Evolutionary conservation across 53 echinoderm and acorn worm genomes (phyloP).

Genomic region (Holothuria leucospilota): DNA sequence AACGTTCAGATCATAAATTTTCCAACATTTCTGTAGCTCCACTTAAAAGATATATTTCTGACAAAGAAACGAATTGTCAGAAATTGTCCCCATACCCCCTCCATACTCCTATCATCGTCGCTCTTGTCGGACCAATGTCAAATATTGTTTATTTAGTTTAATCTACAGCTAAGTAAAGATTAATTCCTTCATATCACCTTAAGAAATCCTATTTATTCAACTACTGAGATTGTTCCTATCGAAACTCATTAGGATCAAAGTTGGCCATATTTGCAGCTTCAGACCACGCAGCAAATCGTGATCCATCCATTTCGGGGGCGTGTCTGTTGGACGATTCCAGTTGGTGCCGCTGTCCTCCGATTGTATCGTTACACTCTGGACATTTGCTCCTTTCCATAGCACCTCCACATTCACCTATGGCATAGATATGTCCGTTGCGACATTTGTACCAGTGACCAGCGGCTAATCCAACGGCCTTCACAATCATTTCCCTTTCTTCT

Average conservation of each 20-base stretch:
- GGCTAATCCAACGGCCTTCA: constrained; percentile 68
- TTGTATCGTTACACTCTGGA: constrained; percentile 67
- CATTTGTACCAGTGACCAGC: constrained; percentile 91
- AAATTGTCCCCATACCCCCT: no score
- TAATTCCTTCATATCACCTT: no score
- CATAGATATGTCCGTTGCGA: constrained; percentile 82
- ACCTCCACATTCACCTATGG: constrained; percentile 88
- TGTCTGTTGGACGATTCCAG: constrained; percentile 69
- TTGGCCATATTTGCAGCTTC: constrained; percentile 83
- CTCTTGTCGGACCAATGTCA: no score
- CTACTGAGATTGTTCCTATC: no score
- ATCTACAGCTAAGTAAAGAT: no score
- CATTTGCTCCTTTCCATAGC: constrained; percentile 68
- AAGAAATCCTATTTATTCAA: no score
- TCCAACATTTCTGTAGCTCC: no score
- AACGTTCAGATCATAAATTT: no score
- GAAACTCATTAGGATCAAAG: constrained; percentile 62
- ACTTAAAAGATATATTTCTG: no score
- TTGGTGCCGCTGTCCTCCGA: constrained; percentile 75
- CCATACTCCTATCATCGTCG: no score
- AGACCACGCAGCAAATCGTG: constrained; percentile 75
- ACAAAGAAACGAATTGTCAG: no score
- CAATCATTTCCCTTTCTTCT: constrained; percentile 70
- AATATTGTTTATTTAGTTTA: no score
- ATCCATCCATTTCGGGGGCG: constrained; percentile 93